A percentile compares a stretch with the other conserved stretches of the same genome.
Evolutionary conservation across 2,888 invertebrate genomes (phyloP).

Genomic region (Mantis religiosa): DNA sequence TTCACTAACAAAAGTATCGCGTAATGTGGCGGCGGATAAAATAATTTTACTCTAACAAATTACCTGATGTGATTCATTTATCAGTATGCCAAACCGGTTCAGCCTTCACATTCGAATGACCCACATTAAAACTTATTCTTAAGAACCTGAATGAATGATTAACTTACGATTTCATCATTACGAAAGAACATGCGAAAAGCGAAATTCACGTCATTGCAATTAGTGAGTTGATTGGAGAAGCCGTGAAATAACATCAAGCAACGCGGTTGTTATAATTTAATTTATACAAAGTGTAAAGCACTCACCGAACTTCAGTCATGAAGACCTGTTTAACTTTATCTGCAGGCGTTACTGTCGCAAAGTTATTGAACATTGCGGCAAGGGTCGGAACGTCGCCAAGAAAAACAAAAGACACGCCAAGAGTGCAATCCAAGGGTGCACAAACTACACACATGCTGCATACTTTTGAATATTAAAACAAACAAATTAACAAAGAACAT

Average conservation of each 20-base stretch:
- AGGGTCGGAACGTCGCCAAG: not conserved
- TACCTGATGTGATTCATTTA: no score
- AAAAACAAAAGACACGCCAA: not conserved
- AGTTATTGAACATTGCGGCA: not conserved
- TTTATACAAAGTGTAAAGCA: not conserved
- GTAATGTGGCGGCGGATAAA: no score
- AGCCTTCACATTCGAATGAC: no score
- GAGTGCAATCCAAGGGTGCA: not conserved
- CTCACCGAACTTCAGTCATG: not conserved
- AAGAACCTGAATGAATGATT: no score
- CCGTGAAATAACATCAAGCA: not conserved
- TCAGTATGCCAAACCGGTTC: no score
- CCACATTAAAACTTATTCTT: no score
- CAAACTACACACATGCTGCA: not conserved
- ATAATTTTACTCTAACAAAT: no score
- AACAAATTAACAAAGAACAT: no score
- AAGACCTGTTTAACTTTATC: not conserved
- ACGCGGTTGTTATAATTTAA: not conserved
- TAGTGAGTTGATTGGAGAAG: not conserved
- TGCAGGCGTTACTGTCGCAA: not conserved
- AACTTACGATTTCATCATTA: no score
- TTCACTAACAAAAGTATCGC: no score
- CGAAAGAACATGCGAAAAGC: no score
- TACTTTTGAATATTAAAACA: no score
- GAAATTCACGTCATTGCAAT: not conserved